phyloP scores from a whole-genome alignment of 2,888 invertebrate genomes.

The Protophormia terraenovae region DNA sequence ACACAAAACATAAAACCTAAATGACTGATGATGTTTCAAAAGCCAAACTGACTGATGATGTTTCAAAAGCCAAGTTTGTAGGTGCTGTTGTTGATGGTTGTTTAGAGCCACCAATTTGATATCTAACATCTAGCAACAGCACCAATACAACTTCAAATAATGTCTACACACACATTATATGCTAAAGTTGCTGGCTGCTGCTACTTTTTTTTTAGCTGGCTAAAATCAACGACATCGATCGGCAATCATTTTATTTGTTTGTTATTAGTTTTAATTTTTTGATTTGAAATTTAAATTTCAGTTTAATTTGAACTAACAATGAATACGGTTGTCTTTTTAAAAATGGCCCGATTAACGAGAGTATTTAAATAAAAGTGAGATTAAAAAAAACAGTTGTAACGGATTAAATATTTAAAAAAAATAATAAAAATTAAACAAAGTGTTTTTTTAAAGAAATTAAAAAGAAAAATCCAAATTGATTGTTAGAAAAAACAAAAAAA shows the following conservation, averaged over 20 bases:
- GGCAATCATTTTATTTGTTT: conserved; percentile 44
- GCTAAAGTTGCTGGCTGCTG: not conserved
- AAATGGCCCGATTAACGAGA: conserved; percentile 58
- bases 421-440: conserved; percentile 47
- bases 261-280: conserved; percentile 50
- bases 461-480: not conserved
- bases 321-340: conserved; percentile 73
- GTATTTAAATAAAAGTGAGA: conserved; percentile 46
- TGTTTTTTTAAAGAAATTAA: conserved; percentile 1
- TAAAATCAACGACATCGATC: conserved; percentile 36
- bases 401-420: too few species aligned
- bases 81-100: conserved; percentile 15
- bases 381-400: conserved; percentile 6
- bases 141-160: conserved; percentile 13
- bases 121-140: not conserved
- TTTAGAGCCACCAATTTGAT: conserved; percentile 17
- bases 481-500: not conserved
- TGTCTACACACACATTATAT: not conserved
- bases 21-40: conserved; percentile 28
- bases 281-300: conserved; percentile 68
- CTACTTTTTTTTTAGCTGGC: not conserved
- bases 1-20: not conserved
- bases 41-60: not conserved
- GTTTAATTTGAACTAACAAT: conserved; percentile 74
- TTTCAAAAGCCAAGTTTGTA: conserved; percentile 45